phyloP scores from a whole-genome alignment of 1,140 invertebrate species.

The Solenopsis invicta region DNA sequence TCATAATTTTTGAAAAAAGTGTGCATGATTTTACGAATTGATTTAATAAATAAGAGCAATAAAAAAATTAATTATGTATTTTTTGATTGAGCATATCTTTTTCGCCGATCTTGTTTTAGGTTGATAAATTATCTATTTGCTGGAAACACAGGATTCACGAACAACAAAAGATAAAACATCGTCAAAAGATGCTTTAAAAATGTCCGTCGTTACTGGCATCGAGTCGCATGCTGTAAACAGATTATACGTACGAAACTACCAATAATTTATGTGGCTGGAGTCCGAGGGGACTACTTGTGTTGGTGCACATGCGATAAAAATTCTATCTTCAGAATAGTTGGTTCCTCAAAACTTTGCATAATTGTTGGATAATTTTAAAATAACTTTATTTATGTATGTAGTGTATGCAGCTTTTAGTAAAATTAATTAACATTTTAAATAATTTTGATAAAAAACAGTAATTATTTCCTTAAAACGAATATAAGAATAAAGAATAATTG shows the following conservation, averaged over 20 bases:
- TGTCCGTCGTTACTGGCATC: constrained; percentile 56
- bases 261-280: constrained; percentile 60
- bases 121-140: constrained; percentile 24
- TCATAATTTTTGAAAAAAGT: not conserved
- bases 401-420: not conserved
- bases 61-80: not conserved
- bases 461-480: not conserved
- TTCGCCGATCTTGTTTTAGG: not conserved
- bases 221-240: constrained; percentile 60
- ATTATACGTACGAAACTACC: constrained; percentile 62
- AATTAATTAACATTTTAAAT: not conserved
- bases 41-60: not conserved
- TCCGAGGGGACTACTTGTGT: not conserved
- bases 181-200: constrained; percentile 67
- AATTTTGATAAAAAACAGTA: not conserved
- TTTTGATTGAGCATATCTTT: constrained; percentile 25
- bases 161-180: constrained; percentile 47
- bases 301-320: constrained; percentile 53
- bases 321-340: constrained; percentile 18
- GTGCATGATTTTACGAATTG: not conserved
- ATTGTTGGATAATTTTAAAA: not conserved
- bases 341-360: not conserved
- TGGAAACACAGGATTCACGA: constrained; percentile 13
- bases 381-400: too few species aligned
- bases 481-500: not conserved